Percentiles rank a stretch among this genome's conserved stretches.
Evolutionary conservation across 2,888 invertebrate genomes (phyloP).

Genomic region (Athetis lepigone): DNA sequence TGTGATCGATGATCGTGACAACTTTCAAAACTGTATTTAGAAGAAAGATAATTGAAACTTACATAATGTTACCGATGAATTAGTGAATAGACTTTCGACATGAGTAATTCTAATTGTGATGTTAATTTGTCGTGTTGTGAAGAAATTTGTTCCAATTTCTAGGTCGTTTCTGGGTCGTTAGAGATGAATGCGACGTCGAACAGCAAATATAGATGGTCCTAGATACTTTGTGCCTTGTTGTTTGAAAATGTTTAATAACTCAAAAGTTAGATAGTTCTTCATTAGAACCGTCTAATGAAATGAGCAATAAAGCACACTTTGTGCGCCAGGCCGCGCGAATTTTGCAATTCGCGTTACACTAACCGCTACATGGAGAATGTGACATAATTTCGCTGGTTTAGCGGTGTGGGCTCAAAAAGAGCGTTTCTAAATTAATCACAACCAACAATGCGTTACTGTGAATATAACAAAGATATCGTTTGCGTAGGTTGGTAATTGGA

Average conservation of each 20-base stretch:
- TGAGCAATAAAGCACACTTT: slow-evolving; percentile 54
- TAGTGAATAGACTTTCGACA: slow-evolving; percentile 24
- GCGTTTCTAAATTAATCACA: slow-evolving; percentile 45
- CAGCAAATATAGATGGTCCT: neutral
- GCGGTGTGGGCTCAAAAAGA: slow-evolving; percentile 70
- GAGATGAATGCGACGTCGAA: slow-evolving; percentile 15
- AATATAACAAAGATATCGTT: slow-evolving; percentile 20
- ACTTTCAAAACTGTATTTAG: slow-evolving; percentile 72
- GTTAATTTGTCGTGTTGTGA: slow-evolving; percentile 18
- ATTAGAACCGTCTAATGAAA: slow-evolving; percentile 64
- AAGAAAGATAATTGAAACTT: slow-evolving; percentile 64
- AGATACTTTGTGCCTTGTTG: neutral
- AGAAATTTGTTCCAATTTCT: slow-evolving; percentile 30
- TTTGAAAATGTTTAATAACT: slow-evolving; percentile 5
- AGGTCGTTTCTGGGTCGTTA: neutral
- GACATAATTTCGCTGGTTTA: slow-evolving; percentile 78
- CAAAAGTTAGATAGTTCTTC: slow-evolving; percentile 4
- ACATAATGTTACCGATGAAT: slow-evolving; percentile 42
- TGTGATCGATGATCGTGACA: slow-evolving; percentile 75
- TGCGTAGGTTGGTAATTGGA: slow-evolving; percentile 14
- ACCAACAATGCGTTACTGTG: slow-evolving; percentile 29
- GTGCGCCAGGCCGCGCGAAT: slow-evolving; percentile 70
- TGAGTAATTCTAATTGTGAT: slow-evolving; percentile 21
- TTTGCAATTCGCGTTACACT: slow-evolving; percentile 79
- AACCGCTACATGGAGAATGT: slow-evolving; percentile 76